Evolutionary conservation across 2,797 vertebrate species (phyloP), one percentile per base, ranked within the genome.

Genomic region (Anas georgica): DNA sequence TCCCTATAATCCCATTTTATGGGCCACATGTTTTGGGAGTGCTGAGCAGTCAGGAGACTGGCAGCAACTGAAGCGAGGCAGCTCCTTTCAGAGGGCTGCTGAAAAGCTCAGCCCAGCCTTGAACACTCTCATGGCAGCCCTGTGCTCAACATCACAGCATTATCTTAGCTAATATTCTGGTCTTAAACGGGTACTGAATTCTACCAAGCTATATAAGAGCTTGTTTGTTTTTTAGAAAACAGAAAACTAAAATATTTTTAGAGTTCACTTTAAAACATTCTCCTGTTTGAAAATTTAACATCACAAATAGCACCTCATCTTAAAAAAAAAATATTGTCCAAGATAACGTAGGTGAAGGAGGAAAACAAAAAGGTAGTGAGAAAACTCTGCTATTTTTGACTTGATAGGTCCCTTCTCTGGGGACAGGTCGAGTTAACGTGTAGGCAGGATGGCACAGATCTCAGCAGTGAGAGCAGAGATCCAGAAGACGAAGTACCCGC

Each of bases 1-100:
- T 91, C 41, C 33, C 55, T 84, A 58, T 83, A 96, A 96, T 93
- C 86, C 50, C n/a, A 80, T 94, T 90, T 96, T 94, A 88, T 66
- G 48, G 78, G 54, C 78, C 62, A 85, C 45, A 31, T 85, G 72
- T 85, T 96, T 83, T 62, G 75, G 91, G 64, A 94, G 90, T 14
- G 69, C 50, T 83, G 83, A 56, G 85, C 26, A 84, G 45, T 63
- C 68, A 82, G 92, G 54, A 96, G 83, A 90, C 52, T 60, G 33
- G 48, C 46, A 86, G 12, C 14, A 2, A 80, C 43, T 76, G 45
- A 56, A 88, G 29, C 11, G 72, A 91, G 60, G 41, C 0, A 3
- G 82, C 64, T 88, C 31, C 75, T 82, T 95, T 60, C 83, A 88
- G 56, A 83, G 5, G 22, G 62, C 81, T 66, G 41, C 1, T 92